These are phyloP conservation scores for Muricea muricata DNA, from an alignment of 92 coral and sea anemone genomes.

Conservation along the genomic window DNA sequence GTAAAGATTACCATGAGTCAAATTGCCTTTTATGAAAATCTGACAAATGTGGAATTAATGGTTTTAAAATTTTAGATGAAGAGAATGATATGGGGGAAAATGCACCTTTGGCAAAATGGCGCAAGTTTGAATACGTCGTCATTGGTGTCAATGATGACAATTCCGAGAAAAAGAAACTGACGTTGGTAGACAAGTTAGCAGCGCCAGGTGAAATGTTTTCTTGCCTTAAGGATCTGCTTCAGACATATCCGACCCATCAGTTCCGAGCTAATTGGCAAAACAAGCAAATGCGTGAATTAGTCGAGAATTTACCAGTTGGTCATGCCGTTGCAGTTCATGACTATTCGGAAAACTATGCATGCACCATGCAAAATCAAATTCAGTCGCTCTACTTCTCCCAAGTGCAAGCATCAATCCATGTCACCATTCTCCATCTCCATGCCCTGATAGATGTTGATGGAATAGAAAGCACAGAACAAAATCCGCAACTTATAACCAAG, in stretches of 20 bases:
- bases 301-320: no score
- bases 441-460: conserved; percentile 35
- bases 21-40: conserved; percentile 21
- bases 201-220: no score
- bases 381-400: no score
- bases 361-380: no score
- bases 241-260: conserved; percentile 58
- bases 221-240: conserved; percentile 27
- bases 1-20: background rate
- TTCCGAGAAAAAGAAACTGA: conserved; percentile 44
- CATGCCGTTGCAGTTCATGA: no score
- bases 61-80: conserved; percentile 34
- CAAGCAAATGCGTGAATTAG: conserved; percentile 55
- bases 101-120: conserved; percentile 62
- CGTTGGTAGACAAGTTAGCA: conserved; percentile 49
- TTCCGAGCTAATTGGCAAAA: no score
- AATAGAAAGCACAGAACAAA: conserved; percentile 35
- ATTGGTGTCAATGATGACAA: conserved; percentile 20
- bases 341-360: no score
- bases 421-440: conserved; percentile 60
- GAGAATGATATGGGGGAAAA: conserved; percentile 35
- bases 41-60: conserved; percentile 57
- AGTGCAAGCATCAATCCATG: conserved; percentile 58
- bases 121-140: conserved; percentile 51
- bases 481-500: no score